Percentiles rank a stretch among this genome's conserved stretches.
Conservation (phyloP, 2,113 vertebrate species). For the Stigmatopora nigra region DNA sequence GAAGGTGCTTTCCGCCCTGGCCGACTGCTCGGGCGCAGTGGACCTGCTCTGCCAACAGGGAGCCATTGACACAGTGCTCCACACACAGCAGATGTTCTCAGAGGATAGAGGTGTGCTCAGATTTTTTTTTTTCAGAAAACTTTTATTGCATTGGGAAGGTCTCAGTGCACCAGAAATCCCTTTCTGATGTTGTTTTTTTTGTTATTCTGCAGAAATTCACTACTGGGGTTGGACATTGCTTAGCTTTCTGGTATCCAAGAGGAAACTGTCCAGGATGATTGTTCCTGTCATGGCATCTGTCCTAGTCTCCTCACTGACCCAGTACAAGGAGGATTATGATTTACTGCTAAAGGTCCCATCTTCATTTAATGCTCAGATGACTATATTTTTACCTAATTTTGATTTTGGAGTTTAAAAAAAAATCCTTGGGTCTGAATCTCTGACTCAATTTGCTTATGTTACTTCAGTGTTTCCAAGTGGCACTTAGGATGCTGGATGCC, state of each 20-base stretch:
- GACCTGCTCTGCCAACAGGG: constrained; percentile 83
- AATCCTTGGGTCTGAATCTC: too few species aligned
- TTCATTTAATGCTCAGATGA: neutral
- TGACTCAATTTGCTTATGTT: too few species aligned
- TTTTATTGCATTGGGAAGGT: too few species aligned
- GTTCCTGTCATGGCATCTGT: constrained; percentile 79
- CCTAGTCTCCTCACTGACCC: constrained; percentile 72
- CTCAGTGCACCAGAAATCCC: too few species aligned
- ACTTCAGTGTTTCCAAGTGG: constrained; percentile 77
- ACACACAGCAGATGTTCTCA: constrained; percentile 88
- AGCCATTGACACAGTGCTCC: constrained; percentile 82
- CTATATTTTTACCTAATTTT: neutral
- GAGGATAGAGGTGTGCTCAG: constrained; percentile 73
- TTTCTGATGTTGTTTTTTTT: too few species aligned
- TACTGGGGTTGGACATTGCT: constrained; percentile 82
- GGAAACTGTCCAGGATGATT: constrained; percentile 76
- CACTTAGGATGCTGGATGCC: constrained; percentile 75
- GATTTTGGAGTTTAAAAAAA: neutral
- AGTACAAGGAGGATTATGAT: constrained; percentile 74
- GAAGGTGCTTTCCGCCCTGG: constrained; percentile 75
- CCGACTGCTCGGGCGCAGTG: constrained; percentile 77
- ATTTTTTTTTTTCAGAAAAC: too few species aligned
- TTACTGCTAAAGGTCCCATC: constrained; percentile 75
- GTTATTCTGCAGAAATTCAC: constrained; percentile 78
- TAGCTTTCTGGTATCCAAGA: constrained; percentile 75